These are phyloP conservation scores for Diglossa cyanea DNA, from an alignment of 2,797 vertebrate species.

Conservation along the genomic window DNA sequence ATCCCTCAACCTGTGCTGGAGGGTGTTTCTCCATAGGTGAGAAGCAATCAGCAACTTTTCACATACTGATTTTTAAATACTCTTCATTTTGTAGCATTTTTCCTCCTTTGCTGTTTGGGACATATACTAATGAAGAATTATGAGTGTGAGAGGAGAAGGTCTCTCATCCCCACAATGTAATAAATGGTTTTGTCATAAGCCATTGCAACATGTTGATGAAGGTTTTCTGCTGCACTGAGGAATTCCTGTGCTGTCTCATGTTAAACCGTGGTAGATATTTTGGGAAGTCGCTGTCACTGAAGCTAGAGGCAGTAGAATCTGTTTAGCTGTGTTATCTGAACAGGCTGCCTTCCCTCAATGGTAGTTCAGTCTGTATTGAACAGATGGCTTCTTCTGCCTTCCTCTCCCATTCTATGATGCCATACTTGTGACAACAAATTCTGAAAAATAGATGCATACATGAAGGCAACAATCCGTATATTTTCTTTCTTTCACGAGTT, in stretches of 20 bases:
- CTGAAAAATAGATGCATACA: neutral
- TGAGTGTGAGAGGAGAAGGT: neutral
- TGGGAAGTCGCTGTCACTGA: neutral
- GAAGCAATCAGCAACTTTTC: neutral
- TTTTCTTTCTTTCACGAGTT: neutral
- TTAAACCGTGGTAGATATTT: neutral
- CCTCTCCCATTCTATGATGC: neutral
- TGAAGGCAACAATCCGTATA: neutral
- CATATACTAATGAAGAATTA: neutral
- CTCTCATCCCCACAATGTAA: neutral
- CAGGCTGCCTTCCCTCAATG: neutral
- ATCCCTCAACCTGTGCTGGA: neutral
- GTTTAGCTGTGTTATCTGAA: neutral
- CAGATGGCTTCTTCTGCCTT: neutral
- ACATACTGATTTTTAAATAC: neutral
- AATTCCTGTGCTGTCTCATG: neutral
- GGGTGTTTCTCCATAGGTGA: neutral
- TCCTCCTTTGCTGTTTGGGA: neutral
- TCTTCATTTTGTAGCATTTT: neutral
- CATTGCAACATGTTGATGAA: fast-evolving
- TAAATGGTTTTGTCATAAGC: neutral
- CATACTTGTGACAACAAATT: neutral
- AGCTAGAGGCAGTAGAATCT: neutral
- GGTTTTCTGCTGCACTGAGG: neutral
- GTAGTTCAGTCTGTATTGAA: neutral